Base-by-base conservation (phyloP, 2,797 vertebrate species). In the Synanceia verrucosa region DNA sequence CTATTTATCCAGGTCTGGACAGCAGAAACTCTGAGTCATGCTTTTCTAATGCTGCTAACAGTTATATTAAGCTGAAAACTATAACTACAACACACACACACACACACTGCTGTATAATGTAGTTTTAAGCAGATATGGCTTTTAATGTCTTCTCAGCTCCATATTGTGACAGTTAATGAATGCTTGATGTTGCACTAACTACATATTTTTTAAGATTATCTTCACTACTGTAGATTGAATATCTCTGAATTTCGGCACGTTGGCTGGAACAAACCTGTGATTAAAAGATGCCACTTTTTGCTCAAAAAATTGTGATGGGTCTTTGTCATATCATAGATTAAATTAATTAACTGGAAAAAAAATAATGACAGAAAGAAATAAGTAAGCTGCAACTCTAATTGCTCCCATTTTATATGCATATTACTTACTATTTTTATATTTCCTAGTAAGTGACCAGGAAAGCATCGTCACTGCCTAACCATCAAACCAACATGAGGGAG, bases 401-500 rank as follows among this genome's bases (percentile, higher is more conserved):
- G 43, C 37, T 12, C 19, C 8, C 6, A 28, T 23, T 19, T 51
- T 37, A 39, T 39, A 6, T 26, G 12, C 4, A 14, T 62, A 21
- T 68, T 53, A 12, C 11, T 72, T 53, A 12, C 11, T 34, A n/a
- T 65, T 60, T 58, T 60, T 39, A 23, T 31, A 36, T 51, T 61
- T 65, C 10, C 26, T 36, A 21, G 24, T 8, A 36, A 50, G 33
- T 53, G 43, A 70, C 34, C 58, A 58, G 59, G 16, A 64, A 61
- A 21, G 50, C 57, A 57, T 72, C 52, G 74, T 79, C 78, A 72
- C 53, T 61, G 51, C 56, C 77, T 33, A 70, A 58, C 59, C 8
- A 24, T 76, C 68, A 12, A 68, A 66, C 33, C 57, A 73, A 48
- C 48, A 21, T 12, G 50, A 55, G 47, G 23, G 16, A 73, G 58